Evolutionary conservation across 2,797 vertebrate species (phyloP).

Genomic region (Galagoides demidoff): DNA sequence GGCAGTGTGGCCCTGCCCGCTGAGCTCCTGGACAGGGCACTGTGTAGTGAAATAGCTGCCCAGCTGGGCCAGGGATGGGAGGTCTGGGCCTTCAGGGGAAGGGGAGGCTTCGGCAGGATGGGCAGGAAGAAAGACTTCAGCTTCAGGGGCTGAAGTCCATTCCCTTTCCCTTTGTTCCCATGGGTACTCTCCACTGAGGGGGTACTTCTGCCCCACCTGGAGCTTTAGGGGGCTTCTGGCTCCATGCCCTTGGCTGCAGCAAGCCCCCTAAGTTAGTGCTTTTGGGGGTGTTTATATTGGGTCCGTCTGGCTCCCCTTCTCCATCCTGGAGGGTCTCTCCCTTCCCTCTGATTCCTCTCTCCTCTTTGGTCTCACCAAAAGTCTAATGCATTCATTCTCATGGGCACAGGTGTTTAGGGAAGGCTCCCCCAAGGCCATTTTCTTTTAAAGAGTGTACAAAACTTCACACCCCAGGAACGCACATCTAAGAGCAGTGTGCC

Average conservation of each 20-base stretch:
- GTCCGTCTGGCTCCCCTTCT: slow-evolving; percentile 3
- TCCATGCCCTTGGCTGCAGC: neutral
- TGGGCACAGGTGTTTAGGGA: neutral
- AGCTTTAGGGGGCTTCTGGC: neutral
- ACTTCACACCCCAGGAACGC: neutral
- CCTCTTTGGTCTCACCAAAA: neutral
- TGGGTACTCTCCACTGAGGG: neutral
- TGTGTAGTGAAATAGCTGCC: neutral
- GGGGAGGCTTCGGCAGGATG: neutral
- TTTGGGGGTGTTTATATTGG: neutral
- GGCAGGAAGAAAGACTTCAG: neutral
- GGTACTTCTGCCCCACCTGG: neutral
- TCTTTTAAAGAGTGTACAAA: neutral
- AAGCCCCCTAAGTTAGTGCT: neutral
- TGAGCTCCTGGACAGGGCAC: neutral
- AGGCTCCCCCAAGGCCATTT: neutral
- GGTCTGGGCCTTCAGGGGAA: neutral
- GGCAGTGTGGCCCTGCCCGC: no score
- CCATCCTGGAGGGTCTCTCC: neutral
- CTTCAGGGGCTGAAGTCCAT: neutral
- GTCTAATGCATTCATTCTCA: neutral
- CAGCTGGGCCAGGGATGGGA: neutral
- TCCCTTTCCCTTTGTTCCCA: neutral
- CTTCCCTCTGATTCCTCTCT: neutral
- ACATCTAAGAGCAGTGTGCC: neutral